Evolutionary conservation across 2,113 vertebrate species (phyloP).

Genomic region (Gadus chalcogrammus): DNA sequence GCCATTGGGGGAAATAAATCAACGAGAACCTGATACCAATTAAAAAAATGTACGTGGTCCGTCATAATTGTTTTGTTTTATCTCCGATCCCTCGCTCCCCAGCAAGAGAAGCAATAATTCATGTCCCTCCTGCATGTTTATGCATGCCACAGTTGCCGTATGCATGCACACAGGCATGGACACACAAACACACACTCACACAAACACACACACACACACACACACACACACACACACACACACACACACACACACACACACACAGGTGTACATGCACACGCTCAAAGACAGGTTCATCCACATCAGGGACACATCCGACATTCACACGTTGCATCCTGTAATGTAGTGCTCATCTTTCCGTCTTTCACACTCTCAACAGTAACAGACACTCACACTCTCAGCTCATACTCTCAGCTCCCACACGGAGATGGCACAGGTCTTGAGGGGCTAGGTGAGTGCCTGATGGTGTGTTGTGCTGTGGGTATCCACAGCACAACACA

Average conservation of each 20-base stretch:
- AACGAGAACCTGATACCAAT: conserved; percentile 51
- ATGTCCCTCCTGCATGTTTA: conserved; percentile 1
- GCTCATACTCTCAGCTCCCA: neutral
- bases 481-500: conserved; percentile 17
- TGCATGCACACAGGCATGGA: neutral
- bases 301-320: neutral
- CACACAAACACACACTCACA: too few relatives aligned
- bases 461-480: conserved; percentile 29
- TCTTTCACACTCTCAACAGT: neutral
- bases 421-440: neutral
- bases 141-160: neutral
- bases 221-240: too few relatives aligned
- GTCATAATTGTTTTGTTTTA: neutral
- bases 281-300: conserved; percentile 14
- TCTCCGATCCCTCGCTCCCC: conserved; percentile 3
- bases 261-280: conserved; percentile 7
- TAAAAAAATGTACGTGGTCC: conserved; percentile 26
- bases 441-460: conserved; percentile 12
- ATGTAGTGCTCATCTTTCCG: neutral
- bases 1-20: conserved; percentile 37
- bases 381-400: neutral
- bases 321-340: neutral
- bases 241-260: too few relatives aligned
- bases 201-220: conserved; percentile 37
- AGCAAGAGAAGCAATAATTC: neutral